These are phyloP conservation scores for Drosophila arizonae DNA, from an alignment of 1,140 invertebrate species.

Conservation along the genomic window DNA sequence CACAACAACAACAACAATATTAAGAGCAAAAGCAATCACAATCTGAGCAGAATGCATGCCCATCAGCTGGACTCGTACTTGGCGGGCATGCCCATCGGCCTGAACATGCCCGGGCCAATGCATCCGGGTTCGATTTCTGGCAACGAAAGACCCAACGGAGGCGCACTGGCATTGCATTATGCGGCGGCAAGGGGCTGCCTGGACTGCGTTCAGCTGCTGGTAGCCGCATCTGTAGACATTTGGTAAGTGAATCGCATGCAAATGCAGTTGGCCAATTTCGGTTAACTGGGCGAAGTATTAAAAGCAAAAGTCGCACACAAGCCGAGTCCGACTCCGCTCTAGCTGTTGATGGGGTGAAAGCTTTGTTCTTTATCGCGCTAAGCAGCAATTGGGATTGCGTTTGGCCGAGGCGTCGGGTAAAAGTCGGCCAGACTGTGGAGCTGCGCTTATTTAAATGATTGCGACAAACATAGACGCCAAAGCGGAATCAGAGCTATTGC, in stretches of 20 bases:
- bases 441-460: slow-evolving; percentile 30
- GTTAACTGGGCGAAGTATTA: slow-evolving; percentile 12
- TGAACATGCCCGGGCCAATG: slow-evolving; percentile 53
- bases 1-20: slow-evolving; percentile 29
- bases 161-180: slow-evolving; percentile 91
- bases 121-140: slow-evolving; percentile 77
- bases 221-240: slow-evolving; percentile 89
- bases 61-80: slow-evolving; percentile 71
- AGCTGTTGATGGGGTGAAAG: slow-evolving; percentile 33
- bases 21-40: slow-evolving; percentile 32
- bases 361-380: slow-evolving; percentile 26
- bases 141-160: slow-evolving; percentile 81
- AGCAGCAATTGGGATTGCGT: background rate
- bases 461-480: slow-evolving; percentile 28
- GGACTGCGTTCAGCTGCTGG: slow-evolving; percentile 91
- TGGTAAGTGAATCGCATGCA: slow-evolving; percentile 85
- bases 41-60: slow-evolving; percentile 68
- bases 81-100: slow-evolving; percentile 50
- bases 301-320: slow-evolving; percentile 42
- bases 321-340: background rate
- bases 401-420: background rate
- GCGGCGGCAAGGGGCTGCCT: slow-evolving; percentile 92
- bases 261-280: background rate
- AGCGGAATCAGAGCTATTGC: slow-evolving; percentile 21
- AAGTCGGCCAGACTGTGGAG: slow-evolving; percentile 20